A percentile compares a stretch with the other conserved stretches of the same genome.
Conservation (phyloP, 2,113 vertebrate species). For the Petromus typicus region DNA sequence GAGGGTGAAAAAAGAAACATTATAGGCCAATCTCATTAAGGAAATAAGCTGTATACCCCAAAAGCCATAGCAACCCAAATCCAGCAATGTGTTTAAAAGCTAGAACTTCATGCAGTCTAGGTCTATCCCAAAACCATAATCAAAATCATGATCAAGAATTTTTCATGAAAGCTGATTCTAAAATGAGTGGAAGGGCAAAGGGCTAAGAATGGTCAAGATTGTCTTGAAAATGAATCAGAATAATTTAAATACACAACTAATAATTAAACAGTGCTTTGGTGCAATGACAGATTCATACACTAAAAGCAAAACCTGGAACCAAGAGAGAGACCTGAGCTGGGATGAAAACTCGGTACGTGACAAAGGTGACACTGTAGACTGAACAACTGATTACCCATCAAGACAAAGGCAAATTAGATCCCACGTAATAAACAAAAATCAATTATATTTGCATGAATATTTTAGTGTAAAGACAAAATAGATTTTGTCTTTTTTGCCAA, state of each 20-base stretch:
- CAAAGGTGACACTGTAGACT: not conserved
- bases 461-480: not conserved
- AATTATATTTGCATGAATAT: not conserved
- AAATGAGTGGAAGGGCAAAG: not conserved
- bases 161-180: not conserved
- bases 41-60: not conserved
- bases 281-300: not conserved
- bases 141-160: not conserved
- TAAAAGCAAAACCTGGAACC: not conserved
- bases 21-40: not conserved
- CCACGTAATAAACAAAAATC: not conserved
- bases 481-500: not conserved
- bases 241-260: not conserved
- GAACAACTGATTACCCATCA: not conserved
- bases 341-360: not conserved
- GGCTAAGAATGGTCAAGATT: not conserved
- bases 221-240: not conserved
- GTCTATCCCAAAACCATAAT: not conserved
- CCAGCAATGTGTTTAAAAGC: not conserved
- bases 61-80: not conserved
- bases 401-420: not conserved
- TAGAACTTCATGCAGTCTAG: not conserved
- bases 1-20: not conserved
- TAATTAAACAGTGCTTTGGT: not conserved
- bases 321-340: not conserved